A percentile compares a stretch with the other conserved stretches of the same genome.
phyloP scores from a whole-genome alignment of 2,888 invertebrate species.

The Drosophila yooni region DNA sequence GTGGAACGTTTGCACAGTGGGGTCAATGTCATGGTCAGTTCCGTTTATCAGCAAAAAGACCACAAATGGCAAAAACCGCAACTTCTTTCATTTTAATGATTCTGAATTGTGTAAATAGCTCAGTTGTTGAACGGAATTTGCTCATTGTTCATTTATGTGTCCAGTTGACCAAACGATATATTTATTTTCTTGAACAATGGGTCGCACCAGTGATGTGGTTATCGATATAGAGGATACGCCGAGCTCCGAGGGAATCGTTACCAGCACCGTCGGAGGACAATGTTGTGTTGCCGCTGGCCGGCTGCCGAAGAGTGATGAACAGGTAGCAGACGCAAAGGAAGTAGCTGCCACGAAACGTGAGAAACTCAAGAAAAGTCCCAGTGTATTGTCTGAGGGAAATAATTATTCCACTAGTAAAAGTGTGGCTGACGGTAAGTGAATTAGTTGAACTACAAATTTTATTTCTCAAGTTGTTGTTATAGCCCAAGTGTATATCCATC shows the following conservation, averaged over 20 bases:
- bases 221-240: constrained; percentile 50
- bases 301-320: background rate
- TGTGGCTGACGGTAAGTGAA: constrained; percentile 79
- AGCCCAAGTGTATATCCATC: background rate
- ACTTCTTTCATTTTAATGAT: constrained; percentile 43
- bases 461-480: background rate
- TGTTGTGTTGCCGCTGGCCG: constrained; percentile 40
- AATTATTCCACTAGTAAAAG: constrained; percentile 82
- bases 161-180: constrained; percentile 8
- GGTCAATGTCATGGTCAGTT: constrained; percentile 63
- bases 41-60: constrained; percentile 59
- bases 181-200: constrained; percentile 38
- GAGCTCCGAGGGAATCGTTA: constrained; percentile 60
- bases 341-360: background rate
- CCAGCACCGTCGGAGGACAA: constrained; percentile 49
- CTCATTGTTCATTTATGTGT: constrained; percentile 25
- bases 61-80: constrained; percentile 55
- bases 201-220: constrained; percentile 33
- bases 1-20: constrained; percentile 32
- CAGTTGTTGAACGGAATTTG: constrained; percentile 25
- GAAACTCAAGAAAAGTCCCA: constrained; percentile 37
- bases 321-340: background rate
- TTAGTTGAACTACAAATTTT: background rate
- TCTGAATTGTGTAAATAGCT: constrained; percentile 22
- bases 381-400: constrained; percentile 45